Conservation (phyloP, 2,797 vertebrate species). For the Brachyrhaphis roseni region DNA sequence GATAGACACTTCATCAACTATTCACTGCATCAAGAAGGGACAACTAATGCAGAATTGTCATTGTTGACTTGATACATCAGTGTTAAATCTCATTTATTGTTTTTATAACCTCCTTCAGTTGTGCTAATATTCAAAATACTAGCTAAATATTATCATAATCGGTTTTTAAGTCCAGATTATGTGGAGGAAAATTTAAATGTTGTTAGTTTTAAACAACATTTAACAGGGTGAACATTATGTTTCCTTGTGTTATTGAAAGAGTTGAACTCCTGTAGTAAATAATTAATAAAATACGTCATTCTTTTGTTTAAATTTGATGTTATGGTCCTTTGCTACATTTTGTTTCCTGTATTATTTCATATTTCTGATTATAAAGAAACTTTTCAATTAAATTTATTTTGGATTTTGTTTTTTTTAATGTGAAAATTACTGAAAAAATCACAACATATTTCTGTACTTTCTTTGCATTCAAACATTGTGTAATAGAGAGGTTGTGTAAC, state of each 20-base stretch:
- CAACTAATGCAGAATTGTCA: not conserved
- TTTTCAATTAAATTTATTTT: not conserved
- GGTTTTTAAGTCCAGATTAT: not conserved
- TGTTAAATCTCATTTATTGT: slow-evolving; percentile 19
- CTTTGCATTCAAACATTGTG: too few species aligned
- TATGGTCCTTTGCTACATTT: not conserved
- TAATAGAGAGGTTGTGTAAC: too few species aligned
- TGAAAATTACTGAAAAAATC: not conserved
- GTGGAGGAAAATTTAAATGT: not conserved
- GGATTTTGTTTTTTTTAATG: not conserved
- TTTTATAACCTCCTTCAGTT: slow-evolving; percentile 3
- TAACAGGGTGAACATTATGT: not conserved
- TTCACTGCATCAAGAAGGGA: not conserved
- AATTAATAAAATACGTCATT: not conserved
- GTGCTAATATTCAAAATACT: not conserved
- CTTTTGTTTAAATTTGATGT: not conserved
- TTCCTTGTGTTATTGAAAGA: not conserved
- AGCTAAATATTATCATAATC: too few species aligned
- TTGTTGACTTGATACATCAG: not conserved
- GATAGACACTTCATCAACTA: not conserved
- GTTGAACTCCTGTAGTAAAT: not conserved
- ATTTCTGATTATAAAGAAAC: not conserved
- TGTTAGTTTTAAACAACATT: too few species aligned
- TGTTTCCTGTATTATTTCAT: not conserved
- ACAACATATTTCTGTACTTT: too few species aligned